Percentiles rank a stretch among this genome's conserved stretches.
phyloP scores from a whole-genome alignment of 2,113 vertebrate species.

The Phalacrocorax aristotelis region DNA sequence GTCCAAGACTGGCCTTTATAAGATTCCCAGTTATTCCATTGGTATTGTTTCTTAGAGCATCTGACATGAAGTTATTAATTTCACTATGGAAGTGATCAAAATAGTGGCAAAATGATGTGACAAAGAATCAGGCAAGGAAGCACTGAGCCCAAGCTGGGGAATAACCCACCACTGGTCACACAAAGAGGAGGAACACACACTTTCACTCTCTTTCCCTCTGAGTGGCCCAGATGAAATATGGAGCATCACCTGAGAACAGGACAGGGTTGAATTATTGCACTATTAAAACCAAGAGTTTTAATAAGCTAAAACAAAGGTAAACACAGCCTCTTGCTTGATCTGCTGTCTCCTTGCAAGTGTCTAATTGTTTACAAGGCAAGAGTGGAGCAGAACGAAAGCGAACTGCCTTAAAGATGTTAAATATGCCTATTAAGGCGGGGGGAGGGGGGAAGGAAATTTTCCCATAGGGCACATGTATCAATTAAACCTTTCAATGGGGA shows the following conservation, averaged over 20 bases:
- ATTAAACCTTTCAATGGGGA: slow-evolving; percentile 56
- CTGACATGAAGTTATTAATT: not conserved
- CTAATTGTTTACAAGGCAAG: slow-evolving; percentile 64
- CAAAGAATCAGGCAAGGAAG: not conserved
- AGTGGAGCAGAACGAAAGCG: slow-evolving; percentile 31
- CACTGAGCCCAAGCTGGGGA: not conserved
- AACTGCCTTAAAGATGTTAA: slow-evolving; percentile 53
- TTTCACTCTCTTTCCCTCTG: not conserved
- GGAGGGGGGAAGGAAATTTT: not conserved
- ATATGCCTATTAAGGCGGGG: slow-evolving; percentile 5
- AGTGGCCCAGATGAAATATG: not conserved
- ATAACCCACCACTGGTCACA: not conserved
- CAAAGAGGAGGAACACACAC: not conserved
- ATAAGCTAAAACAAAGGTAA: not conserved
- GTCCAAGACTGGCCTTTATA: not conserved
- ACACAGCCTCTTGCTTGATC: slow-evolving; percentile 7
- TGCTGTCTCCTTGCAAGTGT: not conserved
- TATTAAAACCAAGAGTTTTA: slow-evolving; percentile 3
- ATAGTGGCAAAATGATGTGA: not conserved
- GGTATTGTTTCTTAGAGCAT: not conserved
- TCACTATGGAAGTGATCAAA: not conserved
- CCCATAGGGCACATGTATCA: slow-evolving; percentile 27
- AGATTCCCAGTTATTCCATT: not conserved
- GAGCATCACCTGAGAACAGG: not conserved
- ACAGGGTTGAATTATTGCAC: slow-evolving; percentile 12